Evolutionary conservation across 2,797 vertebrate genomes (phyloP), one percentile per base, ranked within the genome.

Genomic region (Spondyliosoma cantharus): DNA sequence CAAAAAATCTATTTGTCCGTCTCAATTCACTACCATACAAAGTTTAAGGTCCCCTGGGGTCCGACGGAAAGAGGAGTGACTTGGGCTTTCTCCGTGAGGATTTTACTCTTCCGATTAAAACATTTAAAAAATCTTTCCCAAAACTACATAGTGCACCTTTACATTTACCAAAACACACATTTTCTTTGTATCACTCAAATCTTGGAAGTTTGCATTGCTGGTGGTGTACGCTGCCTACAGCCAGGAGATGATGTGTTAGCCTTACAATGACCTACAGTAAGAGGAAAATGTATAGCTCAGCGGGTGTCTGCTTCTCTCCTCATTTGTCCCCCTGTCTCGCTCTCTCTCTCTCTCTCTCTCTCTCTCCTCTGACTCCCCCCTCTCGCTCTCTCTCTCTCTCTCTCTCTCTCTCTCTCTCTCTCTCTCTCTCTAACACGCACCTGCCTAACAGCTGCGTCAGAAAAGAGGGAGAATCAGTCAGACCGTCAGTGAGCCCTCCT

Each of bases 251-350:
- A 3, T 17, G 7, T 37, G 12, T 11, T 25, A 15, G 43, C 25
- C 49, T 58, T 3, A 49, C 29, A 13, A n/a, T 66, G 43, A 70
- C 46, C 52, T 20, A 42, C 66, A 69, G 27, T 48, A 20, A 29
- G 65, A 71, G 70, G 81, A 54, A 80, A 85, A 80, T n/a, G 14
- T 82, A 82, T 72, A 84, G 25, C 89, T 45, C 73, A 20, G 81
- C 24, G 82, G 81, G 87, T 70, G 90, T 53, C 78, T 29, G 13
- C 9, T 37, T 37, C 37, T 27, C 24, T 60, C 60, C 48, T 50
- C 49, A 19, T 56, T 57, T 76, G 60, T 74, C 68, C 76, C 59
- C 42, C 25, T 29, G 57, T 27, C 29, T 32, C 29, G 6, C 29
- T 29, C 29, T 4, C 29, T 29, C 29, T 29, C 8, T 29, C 25